phyloP scores from a whole-genome alignment of 2,113 vertebrate genomes.

The Ceyx melanurus region DNA sequence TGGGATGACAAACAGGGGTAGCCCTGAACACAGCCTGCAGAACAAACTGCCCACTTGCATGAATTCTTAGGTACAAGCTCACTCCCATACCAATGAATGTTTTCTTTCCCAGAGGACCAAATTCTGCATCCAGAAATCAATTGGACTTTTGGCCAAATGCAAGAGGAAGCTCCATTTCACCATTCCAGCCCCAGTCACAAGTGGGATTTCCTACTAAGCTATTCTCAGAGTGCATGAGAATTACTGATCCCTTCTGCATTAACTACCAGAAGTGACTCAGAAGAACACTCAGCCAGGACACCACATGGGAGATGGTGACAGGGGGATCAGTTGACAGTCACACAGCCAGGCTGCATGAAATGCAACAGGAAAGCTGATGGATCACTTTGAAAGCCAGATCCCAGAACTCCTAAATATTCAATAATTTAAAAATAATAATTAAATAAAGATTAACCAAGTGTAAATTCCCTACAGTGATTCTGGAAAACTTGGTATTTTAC shows the following conservation, averaged over 20 bases:
- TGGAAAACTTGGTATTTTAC: background rate
- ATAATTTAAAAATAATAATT: background rate
- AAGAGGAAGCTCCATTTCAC: background rate
- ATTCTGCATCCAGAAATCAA: background rate
- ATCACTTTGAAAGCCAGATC: background rate
- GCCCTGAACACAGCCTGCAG: background rate
- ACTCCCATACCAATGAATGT: too few relatives aligned
- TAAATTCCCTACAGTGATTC: background rate
- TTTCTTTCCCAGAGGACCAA: background rate
- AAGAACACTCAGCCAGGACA: background rate
- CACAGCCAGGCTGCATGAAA: background rate
- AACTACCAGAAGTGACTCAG: background rate
- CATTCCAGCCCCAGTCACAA: background rate
- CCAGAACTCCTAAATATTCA: background rate
- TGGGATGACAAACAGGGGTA: accelerated
- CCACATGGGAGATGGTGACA: background rate
- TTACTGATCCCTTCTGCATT: background rate
- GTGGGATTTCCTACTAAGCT: background rate
- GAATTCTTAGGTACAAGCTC: background rate
- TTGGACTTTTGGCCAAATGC: background rate
- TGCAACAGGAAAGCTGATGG: background rate
- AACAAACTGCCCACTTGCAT: background rate
- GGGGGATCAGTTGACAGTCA: background rate
- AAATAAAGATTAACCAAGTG: background rate
- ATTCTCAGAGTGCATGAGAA: accelerated